Evolutionary conservation across 2,888 invertebrate species (phyloP), one percentile per base, ranked within the genome.

Genomic region (Phyto melanocephala): DNA sequence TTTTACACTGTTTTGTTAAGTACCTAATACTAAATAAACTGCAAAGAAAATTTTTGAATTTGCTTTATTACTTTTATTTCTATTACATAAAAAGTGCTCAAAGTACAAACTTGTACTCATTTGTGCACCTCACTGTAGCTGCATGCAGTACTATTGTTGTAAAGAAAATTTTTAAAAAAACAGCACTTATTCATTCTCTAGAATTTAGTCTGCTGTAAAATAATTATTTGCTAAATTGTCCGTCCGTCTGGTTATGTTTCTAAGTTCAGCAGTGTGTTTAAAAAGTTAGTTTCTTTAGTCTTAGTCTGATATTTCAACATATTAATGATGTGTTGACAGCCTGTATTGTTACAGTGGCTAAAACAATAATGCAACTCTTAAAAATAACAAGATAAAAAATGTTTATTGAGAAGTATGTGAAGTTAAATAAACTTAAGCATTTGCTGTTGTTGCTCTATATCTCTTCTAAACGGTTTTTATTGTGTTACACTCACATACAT

Each of bases 251-350:
- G 11, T 7, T 37, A 4, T 22, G 15, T 45, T 45, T 70, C 4
- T 63, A 15, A 24, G n/a, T 35, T 37, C 11, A 47, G 13, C 11
- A 28, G 35, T 58, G 11, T 28, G 10, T 24, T 50, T 60, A 28
- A 28, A 28, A 28, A 28, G 6, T 60, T 35, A 24, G 5, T n/a
- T n/a, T 67, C 20, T 20, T 13, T 58, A 10, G 3, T 3, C 28
- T 5, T 28, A 8, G 17, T 50, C 28, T 37, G 58, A 28, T 65
- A 65, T 56, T 65, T 75, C 33, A 71, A 54, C 42, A 62, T 50
- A 50, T 67, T 75, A 78, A 79, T 81, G 74, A 78, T 82, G 79
- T 82, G 78, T 79, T 82, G 81, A 79, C 82, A 79, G 79, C 54
- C 37, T 52, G 58, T 60, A 67, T 70, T 80, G 62, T 67, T 67